A percentile compares a stretch with the other conserved stretches of the same genome.
These are phyloP conservation scores for Mastacembelus armatus DNA, from an alignment of 2,797 vertebrate genomes.

Conservation along the genomic window DNA sequence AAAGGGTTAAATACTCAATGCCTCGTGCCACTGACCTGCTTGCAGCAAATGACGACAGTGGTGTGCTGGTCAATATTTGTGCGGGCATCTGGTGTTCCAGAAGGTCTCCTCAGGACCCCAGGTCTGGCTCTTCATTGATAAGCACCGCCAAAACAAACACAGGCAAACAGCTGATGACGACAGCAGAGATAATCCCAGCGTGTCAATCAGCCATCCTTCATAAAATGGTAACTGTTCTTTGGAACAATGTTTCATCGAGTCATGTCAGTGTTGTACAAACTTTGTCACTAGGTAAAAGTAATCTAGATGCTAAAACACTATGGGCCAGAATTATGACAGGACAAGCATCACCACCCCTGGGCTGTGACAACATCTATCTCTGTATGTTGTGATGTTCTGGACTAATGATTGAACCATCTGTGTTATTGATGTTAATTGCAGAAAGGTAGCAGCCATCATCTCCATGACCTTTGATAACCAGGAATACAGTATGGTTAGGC, in stretches of 20 bases:
- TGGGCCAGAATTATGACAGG: no score
- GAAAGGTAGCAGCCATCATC: no score
- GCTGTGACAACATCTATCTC: no score
- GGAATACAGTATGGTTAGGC: no score
- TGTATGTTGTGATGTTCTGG: no score
- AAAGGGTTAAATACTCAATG: slow-evolving; percentile 40
- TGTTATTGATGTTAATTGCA: no score
- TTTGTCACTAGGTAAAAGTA: no score
- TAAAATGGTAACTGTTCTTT: not conserved
- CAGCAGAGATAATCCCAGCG: slow-evolving; percentile 37
- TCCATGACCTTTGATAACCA: no score
- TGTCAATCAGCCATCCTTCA: slow-evolving; percentile 30
- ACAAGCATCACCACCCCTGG: no score
- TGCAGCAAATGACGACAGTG: slow-evolving; percentile 51
- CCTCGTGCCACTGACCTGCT: slow-evolving; percentile 69
- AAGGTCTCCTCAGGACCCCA: slow-evolving; percentile 41
- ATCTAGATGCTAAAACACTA: no score
- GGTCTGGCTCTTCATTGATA: slow-evolving; percentile 46
- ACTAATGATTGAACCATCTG: no score
- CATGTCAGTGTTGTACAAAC: not conserved
- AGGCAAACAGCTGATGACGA: slow-evolving; percentile 49
- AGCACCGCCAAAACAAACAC: slow-evolving; percentile 51
- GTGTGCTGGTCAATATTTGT: slow-evolving; percentile 74
- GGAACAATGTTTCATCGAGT: not conserved
- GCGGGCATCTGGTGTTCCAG: slow-evolving; percentile 38